Evolutionary conservation across 2,888 invertebrate genomes (phyloP).

Genomic region (Pyrgus malvae): DNA sequence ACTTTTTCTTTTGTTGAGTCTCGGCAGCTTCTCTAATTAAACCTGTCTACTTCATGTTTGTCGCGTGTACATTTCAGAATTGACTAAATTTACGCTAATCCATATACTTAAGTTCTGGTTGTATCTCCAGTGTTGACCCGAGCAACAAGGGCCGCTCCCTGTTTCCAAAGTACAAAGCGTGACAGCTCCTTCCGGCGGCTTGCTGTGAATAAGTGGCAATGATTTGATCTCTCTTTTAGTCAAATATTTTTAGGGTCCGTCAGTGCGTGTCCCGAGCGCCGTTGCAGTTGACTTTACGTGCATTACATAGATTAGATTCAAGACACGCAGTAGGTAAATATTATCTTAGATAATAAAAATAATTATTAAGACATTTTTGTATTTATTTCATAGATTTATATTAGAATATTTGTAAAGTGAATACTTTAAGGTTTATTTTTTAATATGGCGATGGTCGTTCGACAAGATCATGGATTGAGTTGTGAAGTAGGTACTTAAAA

Average conservation of each 20-base stretch:
- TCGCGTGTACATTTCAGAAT: neutral
- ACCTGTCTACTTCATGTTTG: neutral
- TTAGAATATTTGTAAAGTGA: conserved; percentile 81
- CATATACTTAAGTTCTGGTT: no score
- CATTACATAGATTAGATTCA: conserved; percentile 77
- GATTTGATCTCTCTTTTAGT: conserved; percentile 89
- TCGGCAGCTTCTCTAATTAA: conserved; percentile 9
- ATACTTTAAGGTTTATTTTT: conserved; percentile 69
- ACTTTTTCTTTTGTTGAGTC: neutral
- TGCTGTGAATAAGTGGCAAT: conserved; percentile 80
- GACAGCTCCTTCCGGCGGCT: conserved; percentile 50
- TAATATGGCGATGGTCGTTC: conserved; percentile 79
- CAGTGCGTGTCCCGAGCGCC: conserved; percentile 46
- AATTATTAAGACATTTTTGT: conserved; percentile 62
- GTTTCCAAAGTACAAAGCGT: conserved; percentile 71
- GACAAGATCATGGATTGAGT: conserved; percentile 56
- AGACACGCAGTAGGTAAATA: conserved; percentile 79
- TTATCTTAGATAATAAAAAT: conserved; percentile 73
- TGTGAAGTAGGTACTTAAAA: conserved; percentile 73
- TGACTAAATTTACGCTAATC: no score
- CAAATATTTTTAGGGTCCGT: conserved; percentile 83
- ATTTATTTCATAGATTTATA: conserved; percentile 81
- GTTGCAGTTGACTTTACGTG: conserved; percentile 65
- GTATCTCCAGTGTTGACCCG: neutral
- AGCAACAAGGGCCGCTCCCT: conserved; percentile 38